Percentiles rank a stretch among this genome's conserved stretches.
Conservation (phyloP, 1,140 invertebrate genomes). For the Scylla paramamosain region DNA sequence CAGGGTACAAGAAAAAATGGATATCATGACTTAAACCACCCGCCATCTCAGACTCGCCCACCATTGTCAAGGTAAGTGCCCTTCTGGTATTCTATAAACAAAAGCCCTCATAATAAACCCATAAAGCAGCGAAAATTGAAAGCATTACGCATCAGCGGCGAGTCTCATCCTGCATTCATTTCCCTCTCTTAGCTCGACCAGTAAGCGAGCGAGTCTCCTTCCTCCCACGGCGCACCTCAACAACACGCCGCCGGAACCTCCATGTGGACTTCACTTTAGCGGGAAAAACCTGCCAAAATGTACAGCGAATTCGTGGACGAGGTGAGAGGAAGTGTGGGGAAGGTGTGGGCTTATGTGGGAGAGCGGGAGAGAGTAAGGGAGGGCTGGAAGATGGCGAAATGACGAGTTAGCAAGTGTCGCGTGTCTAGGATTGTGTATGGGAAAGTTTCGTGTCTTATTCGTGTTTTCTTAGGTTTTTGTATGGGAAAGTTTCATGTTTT, state of each 20-base stretch:
- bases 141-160: no score
- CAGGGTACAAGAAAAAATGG: no score
- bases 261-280: background rate
- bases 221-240: background rate
- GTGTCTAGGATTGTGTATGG: no score
- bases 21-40: no score
- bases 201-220: background rate
- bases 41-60: no score
- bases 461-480: background rate
- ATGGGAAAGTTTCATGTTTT: no score
- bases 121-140: no score
- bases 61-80: no score
- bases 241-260: background rate
- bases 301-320: slow-evolving; percentile 57
- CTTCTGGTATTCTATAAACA: no score
- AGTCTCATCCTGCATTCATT: no score
- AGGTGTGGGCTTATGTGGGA: background rate
- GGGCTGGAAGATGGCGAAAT: background rate
- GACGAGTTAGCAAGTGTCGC: background rate
- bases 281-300: background rate
- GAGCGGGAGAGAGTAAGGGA: background rate
- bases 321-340: background rate
- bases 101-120: no score
- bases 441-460: background rate
- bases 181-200: background rate